phyloP scores from a whole-genome alignment of 1,140 invertebrate species.

The Drosophila busckii region DNA sequence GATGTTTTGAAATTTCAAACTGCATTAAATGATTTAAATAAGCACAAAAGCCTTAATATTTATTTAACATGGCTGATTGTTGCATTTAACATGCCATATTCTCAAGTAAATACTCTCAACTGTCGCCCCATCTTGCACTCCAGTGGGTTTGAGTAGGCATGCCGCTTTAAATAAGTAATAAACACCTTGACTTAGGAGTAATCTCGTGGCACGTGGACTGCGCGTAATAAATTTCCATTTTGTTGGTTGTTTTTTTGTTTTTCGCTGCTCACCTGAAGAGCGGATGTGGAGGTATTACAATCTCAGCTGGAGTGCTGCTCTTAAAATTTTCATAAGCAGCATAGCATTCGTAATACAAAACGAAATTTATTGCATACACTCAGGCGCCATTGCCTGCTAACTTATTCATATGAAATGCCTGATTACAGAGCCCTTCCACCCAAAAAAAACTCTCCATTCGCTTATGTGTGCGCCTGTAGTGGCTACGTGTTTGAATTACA shows the following conservation, averaged over 20 bases:
- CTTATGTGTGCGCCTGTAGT: too few species aligned
- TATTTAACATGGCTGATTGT: too few species aligned
- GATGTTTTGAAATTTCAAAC: too few species aligned
- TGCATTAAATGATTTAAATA: too few species aligned
- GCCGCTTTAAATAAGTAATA: slow-evolving; percentile 63
- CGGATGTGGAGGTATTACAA: slow-evolving; percentile 21
- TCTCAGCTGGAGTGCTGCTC: slow-evolving; percentile 57
- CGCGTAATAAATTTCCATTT: slow-evolving; percentile 68
- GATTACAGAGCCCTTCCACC: slow-evolving; percentile 54
- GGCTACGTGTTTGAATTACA: slow-evolving; percentile 71
- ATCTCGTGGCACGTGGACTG: slow-evolving; percentile 2
- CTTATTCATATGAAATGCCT: slow-evolving; percentile 74
- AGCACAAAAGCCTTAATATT: too few species aligned
- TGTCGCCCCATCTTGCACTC: slow-evolving; percentile 7
- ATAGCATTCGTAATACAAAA: slow-evolving; percentile 63
- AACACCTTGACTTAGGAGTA: slow-evolving; percentile 59
- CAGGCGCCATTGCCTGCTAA: slow-evolving; percentile 61
- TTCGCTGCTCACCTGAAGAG: not conserved
- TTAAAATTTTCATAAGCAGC: slow-evolving; percentile 73
- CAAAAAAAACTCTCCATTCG: too few species aligned
- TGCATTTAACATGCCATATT: too few species aligned
- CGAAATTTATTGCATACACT: slow-evolving; percentile 68
- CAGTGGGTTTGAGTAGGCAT: slow-evolving; percentile 15
- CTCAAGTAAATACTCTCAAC: not conserved
- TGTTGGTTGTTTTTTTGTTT: slow-evolving; percentile 33